phyloP scores from a whole-genome alignment of 2,113 vertebrate species.

The Salminus brasiliensis region DNA sequence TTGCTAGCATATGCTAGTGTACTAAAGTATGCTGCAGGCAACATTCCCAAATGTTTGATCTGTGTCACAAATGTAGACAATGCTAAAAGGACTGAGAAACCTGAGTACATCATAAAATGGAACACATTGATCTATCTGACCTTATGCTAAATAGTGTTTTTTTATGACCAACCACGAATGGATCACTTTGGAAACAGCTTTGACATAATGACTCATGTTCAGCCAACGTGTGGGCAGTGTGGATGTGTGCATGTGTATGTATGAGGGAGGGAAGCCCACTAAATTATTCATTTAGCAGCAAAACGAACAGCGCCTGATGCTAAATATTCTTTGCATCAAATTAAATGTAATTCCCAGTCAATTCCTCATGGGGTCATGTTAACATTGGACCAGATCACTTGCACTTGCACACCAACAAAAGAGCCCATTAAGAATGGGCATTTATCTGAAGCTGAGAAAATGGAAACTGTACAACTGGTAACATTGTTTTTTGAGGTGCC shows the following conservation, averaged over 20 bases:
- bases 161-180: neutral
- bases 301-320: slow-evolving; percentile 3
- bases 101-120: neutral
- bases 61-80: too few species aligned
- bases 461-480: neutral
- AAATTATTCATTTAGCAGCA: slow-evolving; percentile 40
- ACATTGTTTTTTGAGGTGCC: neutral
- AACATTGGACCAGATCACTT: neutral
- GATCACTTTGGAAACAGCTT: slow-evolving; percentile 16
- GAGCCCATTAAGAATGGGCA: too few species aligned
- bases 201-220: slow-evolving; percentile 34
- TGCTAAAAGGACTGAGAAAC: too few species aligned
- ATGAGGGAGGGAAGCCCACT: slow-evolving; percentile 1
- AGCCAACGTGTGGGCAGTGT: slow-evolving; percentile 9
- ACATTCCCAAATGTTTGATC: too few species aligned
- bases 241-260: neutral
- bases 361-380: neutral
- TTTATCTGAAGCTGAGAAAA: neutral
- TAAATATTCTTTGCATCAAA: slow-evolving; percentile 1
- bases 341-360: neutral
- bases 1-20: too few species aligned
- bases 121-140: neutral
- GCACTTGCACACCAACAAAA: neutral
- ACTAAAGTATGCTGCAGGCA: too few species aligned
- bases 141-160: slow-evolving; percentile 12